A percentile compares a stretch with the other conserved stretches of the same genome.
Evolutionary conservation across 1,140 invertebrate genomes (phyloP).

Genomic region (Bombus waltoni): DNA sequence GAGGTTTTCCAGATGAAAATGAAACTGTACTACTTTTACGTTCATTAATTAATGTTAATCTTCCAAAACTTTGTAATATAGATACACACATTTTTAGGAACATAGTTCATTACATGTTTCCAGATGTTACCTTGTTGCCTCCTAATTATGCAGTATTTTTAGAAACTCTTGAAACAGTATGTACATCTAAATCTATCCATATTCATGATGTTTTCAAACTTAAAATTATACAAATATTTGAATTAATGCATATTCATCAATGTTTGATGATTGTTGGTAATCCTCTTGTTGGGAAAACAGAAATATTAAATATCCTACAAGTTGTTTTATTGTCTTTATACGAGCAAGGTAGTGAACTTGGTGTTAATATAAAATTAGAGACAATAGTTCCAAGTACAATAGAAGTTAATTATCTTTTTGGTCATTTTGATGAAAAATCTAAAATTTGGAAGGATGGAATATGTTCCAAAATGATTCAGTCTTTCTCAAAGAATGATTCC

Average conservation of each 20-base stretch:
- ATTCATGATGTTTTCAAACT: slow-evolving; percentile 83
- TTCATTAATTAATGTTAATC: slow-evolving; percentile 87
- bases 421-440: slow-evolving; percentile 84
- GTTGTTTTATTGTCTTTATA: slow-evolving; percentile 82
- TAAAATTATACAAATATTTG: slow-evolving; percentile 86
- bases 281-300: slow-evolving; percentile 85
- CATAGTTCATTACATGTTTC: slow-evolving; percentile 87
- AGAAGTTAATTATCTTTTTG: slow-evolving; percentile 85
- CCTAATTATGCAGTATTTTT: slow-evolving; percentile 82
- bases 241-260: slow-evolving; percentile 87
- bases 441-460: slow-evolving; percentile 88
- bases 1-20: slow-evolving; percentile 85
- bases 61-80: slow-evolving; percentile 85
- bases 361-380: slow-evolving; percentile 79
- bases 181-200: slow-evolving; percentile 82
- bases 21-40: slow-evolving; percentile 84
- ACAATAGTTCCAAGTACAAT: slow-evolving; percentile 87
- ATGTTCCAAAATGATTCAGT: slow-evolving; percentile 79
- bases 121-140: slow-evolving; percentile 82
- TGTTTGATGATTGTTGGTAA: slow-evolving; percentile 83
- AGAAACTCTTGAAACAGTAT: slow-evolving; percentile 73
- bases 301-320: slow-evolving; percentile 80
- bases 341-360: slow-evolving; percentile 68
- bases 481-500: slow-evolving; percentile 67
- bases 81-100: slow-evolving; percentile 86